phyloP scores from a whole-genome alignment of 1,140 invertebrate genomes.

The Ruditapes philippinarum region DNA sequence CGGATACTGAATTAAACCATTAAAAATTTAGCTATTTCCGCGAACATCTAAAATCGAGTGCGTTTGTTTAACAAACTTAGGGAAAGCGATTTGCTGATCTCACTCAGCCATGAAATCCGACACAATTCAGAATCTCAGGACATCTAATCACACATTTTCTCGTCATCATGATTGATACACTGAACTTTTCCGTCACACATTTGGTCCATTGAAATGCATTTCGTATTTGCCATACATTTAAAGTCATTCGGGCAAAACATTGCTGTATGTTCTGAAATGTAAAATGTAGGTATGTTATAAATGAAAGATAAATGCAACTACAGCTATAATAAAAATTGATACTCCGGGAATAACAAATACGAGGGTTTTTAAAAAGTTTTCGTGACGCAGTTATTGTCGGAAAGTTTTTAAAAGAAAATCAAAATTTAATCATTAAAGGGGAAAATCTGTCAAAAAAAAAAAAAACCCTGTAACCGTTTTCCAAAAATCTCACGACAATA shows the following conservation, averaged over 20 bases:
- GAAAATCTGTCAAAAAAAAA: neutral
- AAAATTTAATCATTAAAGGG: neutral
- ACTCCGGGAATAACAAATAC: too few species aligned
- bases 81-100: neutral
- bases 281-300: too few species aligned
- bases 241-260: neutral
- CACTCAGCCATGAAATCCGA: neutral
- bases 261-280: neutral
- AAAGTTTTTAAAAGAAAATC: neutral
- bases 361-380: neutral
- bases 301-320: neutral
- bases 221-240: neutral
- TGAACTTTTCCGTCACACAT: conserved; percentile 18
- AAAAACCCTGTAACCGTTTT: too few species aligned
- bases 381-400: neutral
- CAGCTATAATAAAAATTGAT: neutral
- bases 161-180: conserved; percentile 7
- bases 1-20: neutral
- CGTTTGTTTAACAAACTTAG: neutral
- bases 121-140: neutral
- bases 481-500: too few species aligned
- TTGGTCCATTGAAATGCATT: neutral
- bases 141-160: neutral
- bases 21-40: too few species aligned
- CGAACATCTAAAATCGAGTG: neutral